Percentiles rank a stretch among this genome's conserved stretches.
Conservation (phyloP, 2,888 invertebrate species). For the Adelphocoris suturalis region DNA sequence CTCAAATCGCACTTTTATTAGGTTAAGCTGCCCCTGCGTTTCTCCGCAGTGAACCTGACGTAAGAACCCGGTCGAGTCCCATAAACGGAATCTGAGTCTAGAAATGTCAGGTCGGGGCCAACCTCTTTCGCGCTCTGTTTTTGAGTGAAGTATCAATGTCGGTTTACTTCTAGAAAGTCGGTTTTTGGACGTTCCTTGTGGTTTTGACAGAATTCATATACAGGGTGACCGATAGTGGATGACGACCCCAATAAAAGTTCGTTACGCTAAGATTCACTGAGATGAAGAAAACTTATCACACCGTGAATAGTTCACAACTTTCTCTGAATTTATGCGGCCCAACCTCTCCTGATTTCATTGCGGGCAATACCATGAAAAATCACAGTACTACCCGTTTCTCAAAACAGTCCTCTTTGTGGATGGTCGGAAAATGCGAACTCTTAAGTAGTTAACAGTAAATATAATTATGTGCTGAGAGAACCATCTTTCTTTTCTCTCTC, state of each 20-base stretch:
- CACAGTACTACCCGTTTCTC: neutral
- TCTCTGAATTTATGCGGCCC: neutral
- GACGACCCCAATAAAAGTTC: slow-evolving; percentile 34
- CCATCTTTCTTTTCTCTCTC: no score
- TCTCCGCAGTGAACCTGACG: slow-evolving; percentile 21
- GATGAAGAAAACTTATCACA: neutral
- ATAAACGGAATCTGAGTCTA: slow-evolving; percentile 40
- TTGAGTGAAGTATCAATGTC: slow-evolving; percentile 14
- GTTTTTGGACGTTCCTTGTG: neutral
- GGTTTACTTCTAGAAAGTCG: slow-evolving; percentile 60
- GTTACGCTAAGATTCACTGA: neutral
- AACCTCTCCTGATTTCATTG: neutral
- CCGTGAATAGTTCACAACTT: neutral
- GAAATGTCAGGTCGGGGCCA: slow-evolving; percentile 62
- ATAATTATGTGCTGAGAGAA: no score
- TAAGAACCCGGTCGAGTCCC: slow-evolving; percentile 43
- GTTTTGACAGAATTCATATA: neutral
- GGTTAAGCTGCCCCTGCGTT: slow-evolving; percentile 15
- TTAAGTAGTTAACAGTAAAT: neutral
- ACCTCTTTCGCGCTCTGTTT: slow-evolving; percentile 10
- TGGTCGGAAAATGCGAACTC: neutral
- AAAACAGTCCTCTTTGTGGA: neutral
- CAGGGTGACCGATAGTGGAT: neutral
- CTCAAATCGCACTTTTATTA: slow-evolving; percentile 26
- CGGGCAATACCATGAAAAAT: neutral